A percentile compares a stretch with the other conserved stretches of the same genome.
Conservation (phyloP, 2,113 vertebrate species). For the Lepisosteus osseus region DNA sequence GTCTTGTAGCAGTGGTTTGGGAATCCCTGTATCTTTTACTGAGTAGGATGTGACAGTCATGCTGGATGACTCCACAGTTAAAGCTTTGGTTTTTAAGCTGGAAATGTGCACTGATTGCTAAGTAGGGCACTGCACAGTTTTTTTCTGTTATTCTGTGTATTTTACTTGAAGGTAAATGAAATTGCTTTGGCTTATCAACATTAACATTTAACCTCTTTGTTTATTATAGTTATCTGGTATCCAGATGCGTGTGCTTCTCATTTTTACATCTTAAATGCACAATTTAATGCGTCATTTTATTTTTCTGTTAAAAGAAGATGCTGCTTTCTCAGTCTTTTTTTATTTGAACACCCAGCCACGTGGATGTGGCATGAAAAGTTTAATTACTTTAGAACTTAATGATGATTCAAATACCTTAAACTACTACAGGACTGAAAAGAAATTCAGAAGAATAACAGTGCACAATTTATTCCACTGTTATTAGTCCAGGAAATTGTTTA, state of each 20-base stretch:
- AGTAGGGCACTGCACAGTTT: neutral
- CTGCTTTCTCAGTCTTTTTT: no score
- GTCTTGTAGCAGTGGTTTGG: neutral
- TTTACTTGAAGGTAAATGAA: neutral
- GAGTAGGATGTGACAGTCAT: constrained; percentile 1
- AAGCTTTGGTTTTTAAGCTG: neutral
- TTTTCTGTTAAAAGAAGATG: no score
- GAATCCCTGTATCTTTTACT: neutral
- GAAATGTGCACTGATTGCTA: neutral
- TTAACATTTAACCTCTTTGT: no score
- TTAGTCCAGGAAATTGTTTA: neutral
- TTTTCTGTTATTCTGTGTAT: constrained; percentile 1
- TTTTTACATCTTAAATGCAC: no score
- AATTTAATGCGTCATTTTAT: no score
- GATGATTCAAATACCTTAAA: no score
- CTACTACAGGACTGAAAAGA: no score
- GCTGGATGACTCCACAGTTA: neutral
- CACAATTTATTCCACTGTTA: neutral
- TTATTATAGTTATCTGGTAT: no score
- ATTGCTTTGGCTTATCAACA: neutral
- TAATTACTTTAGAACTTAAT: no score
- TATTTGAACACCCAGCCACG: no score
- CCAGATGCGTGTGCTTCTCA: no score
- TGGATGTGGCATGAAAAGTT: no score
- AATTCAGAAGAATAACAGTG: neutral